Conservation (phyloP, 2,113 vertebrate species). For the Crotophaga sulcirostris region DNA sequence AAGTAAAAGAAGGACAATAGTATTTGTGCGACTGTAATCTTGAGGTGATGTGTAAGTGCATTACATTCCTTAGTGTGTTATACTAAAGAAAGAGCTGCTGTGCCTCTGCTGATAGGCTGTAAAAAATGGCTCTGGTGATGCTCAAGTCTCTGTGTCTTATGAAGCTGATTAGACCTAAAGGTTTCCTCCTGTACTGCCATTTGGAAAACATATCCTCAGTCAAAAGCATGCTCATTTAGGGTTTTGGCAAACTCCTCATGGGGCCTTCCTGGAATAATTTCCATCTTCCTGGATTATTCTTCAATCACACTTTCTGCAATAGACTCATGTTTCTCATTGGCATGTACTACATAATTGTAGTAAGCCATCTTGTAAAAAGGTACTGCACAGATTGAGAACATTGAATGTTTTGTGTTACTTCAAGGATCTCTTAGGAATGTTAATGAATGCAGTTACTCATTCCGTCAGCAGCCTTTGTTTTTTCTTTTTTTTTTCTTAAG, state of each 20-base stretch:
- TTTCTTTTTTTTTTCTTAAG: neutral
- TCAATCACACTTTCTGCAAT: neutral
- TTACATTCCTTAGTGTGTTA: neutral
- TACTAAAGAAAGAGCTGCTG: neutral
- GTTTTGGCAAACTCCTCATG: neutral
- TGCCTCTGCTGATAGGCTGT: neutral
- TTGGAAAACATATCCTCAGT: neutral
- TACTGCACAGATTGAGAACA: neutral
- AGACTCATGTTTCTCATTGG: neutral
- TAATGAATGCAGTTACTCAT: neutral
- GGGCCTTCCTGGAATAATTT: neutral
- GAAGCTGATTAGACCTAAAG: neutral
- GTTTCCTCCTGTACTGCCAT: neutral
- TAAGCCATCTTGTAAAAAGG: neutral
- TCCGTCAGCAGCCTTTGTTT: neutral
- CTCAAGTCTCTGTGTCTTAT: fast-evolving
- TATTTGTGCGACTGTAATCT: neutral
- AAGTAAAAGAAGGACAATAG: neutral
- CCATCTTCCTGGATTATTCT: neutral
- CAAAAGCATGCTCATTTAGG: neutral
- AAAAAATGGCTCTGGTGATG: neutral
- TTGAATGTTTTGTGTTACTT: neutral
- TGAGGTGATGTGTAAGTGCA: neutral
- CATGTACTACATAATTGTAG: neutral
- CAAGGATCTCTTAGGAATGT: neutral